Evolutionary conservation across 2,113 vertebrate genomes (phyloP), one percentile per base, ranked within the genome.

Genomic region (Macquaria australasica): DNA sequence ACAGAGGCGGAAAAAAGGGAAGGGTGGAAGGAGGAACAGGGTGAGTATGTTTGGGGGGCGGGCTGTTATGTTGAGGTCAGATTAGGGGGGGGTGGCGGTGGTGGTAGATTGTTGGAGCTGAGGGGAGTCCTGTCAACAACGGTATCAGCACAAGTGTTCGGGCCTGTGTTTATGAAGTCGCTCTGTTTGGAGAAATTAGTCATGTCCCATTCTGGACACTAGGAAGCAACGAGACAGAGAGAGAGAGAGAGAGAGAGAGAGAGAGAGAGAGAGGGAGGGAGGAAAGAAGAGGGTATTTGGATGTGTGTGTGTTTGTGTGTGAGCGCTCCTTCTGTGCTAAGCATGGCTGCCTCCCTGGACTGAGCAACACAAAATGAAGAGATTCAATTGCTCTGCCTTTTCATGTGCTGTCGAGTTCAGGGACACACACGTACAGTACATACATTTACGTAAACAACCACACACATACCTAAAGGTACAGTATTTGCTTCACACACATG

Each of bases 111-210:
- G 70, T 75, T 64, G 68, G 58, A 83, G 82, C 70, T 75, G 89
- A 85, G 81, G 83, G 80, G 80, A 77, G 73, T 51, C 73, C 77
- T 90, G 88, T 91, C 91, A 91, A 80, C 60, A 91, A 78, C 23
- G 16, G 86, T 88, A 87, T 90, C 80, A 21, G 67, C 72, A 69
- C 79, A 82, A 79, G 89, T 86, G 83, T 80, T 62, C 48, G 31
- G 41, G 67, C 56, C 77, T 80, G 81, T 86, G 89, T 91, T 91
- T 87, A 79, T 55, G 77, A 80, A 91, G 77, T 89, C 53, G 67
- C 77, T 78, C 71, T 91, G 82, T 92, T 91, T 86, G 74, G 34
- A 81, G 83, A 84, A 92, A 93, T 94, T 91, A 91, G 90, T 90
- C 87, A 75, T 78, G 58, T 87, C 84, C 70, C 58, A n/a, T 86